Percentiles rank a stretch among this genome's conserved stretches.
Conservation (phyloP, 35 echinoderm and acorn worm species). For the Strongylocentrotus purpuratus region DNA sequence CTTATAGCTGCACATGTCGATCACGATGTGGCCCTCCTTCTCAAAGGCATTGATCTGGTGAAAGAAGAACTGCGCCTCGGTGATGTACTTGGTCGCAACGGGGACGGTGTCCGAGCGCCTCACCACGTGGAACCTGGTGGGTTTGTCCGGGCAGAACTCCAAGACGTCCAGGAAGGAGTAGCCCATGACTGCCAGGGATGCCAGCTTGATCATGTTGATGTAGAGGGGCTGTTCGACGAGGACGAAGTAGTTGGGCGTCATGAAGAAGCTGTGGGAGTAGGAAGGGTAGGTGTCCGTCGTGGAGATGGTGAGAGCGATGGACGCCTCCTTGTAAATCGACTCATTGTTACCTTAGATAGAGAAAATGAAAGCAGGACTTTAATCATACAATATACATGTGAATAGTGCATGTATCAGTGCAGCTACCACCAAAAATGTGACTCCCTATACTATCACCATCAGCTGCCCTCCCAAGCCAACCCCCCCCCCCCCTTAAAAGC, state of each 20-base stretch:
- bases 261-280: slow-evolving; percentile 78
- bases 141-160: slow-evolving; percentile 61
- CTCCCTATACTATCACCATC: no score
- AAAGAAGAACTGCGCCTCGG: slow-evolving; percentile 74
- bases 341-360: not conserved
- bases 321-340: not conserved
- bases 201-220: slow-evolving; percentile 53
- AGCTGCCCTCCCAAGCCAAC: no score
- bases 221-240: slow-evolving; percentile 69
- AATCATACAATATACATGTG: not conserved
- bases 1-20: slow-evolving; percentile 74
- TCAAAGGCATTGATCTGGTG: slow-evolving; percentile 89
- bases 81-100: slow-evolving; percentile 43
- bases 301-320: slow-evolving; percentile 29
- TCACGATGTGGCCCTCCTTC: slow-evolving; percentile 64
- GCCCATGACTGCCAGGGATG: not conserved
- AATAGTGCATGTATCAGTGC: not conserved
- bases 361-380: not conserved
- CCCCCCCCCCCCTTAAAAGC: no score
- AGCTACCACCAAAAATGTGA: not conserved
- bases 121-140: slow-evolving; percentile 61
- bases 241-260: slow-evolving; percentile 74
- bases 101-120: not conserved
- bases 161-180: slow-evolving; percentile 44
- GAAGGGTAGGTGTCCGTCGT: slow-evolving; percentile 62